Conservation (phyloP, 2,113 vertebrate genomes). For the Circaetus cinerascens region DNA sequence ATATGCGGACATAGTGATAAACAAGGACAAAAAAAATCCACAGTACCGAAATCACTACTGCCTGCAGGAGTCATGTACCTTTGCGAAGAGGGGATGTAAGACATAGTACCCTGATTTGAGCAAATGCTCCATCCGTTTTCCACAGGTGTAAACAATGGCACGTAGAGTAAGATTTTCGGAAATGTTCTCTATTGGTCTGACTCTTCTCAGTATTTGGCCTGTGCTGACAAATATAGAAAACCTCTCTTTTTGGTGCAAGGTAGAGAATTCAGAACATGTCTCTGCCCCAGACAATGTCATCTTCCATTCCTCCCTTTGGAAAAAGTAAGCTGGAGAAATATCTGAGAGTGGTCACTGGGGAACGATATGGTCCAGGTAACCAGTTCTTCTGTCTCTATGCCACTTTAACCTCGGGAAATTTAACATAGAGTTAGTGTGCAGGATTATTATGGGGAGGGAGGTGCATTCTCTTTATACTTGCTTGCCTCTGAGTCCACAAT, state of each 20-base stretch:
- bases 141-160: background rate
- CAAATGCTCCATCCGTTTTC: background rate
- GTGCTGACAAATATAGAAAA: background rate
- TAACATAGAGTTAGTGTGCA: fast-evolving
- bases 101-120: background rate
- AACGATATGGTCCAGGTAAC: background rate
- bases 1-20: background rate
- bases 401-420: background rate
- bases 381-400: background rate
- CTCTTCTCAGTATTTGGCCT: background rate
- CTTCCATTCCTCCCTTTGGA: background rate
- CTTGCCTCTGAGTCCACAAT: background rate
- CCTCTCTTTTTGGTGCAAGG: background rate
- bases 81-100: background rate
- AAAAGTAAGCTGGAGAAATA: background rate
- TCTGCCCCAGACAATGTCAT: background rate
- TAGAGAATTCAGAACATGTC: background rate
- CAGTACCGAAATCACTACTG: background rate
- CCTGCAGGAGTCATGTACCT: background rate
- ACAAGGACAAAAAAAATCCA: background rate
- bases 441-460: background rate
- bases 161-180: background rate
- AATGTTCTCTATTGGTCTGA: background rate
- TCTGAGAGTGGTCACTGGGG: background rate
- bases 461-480: background rate